Percentiles rank a stretch among this genome's conserved stretches.
Evolutionary conservation across 2,888 invertebrate genomes (phyloP).

Genomic region (Ceriagrion tenellum): DNA sequence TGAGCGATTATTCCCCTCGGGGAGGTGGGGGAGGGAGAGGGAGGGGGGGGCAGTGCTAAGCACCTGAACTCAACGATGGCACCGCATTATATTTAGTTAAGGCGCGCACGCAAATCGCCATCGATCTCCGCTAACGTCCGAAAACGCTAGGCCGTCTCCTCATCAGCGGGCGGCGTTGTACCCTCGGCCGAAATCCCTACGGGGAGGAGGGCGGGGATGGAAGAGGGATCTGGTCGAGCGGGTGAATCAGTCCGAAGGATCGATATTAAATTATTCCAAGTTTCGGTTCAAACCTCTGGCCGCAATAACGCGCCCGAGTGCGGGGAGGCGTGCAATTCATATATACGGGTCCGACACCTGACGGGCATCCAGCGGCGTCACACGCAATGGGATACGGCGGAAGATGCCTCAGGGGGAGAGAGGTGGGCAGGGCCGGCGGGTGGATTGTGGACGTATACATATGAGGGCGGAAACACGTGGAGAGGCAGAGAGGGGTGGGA

Average conservation of each 20-base stretch:
- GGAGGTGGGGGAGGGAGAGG: too few relatives aligned
- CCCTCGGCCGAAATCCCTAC: not conserved
- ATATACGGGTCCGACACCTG: not conserved
- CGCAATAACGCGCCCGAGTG: not conserved
- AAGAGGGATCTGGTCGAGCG: not conserved
- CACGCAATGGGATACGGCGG: not conserved
- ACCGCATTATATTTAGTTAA: not conserved
- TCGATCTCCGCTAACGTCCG: not conserved
- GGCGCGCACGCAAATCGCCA: not conserved
- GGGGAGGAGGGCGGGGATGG: not conserved
- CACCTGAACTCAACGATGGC: not conserved
- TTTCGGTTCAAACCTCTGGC: not conserved
- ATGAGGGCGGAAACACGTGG: too few relatives aligned
- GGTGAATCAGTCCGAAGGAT: not conserved
- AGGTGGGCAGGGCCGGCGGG: too few relatives aligned
- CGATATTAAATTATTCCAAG: slow-evolving; percentile 27
- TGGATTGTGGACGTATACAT: too few relatives aligned
- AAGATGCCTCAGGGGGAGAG: not conserved
- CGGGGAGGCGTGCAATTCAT: not conserved
- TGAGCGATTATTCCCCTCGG: too few relatives aligned
- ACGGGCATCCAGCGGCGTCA: not conserved
- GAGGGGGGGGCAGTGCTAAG: too few relatives aligned
- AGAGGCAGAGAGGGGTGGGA: too few relatives aligned
- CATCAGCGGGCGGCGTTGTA: not conserved
- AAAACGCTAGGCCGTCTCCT: not conserved